Base-by-base conservation (phyloP, 2,113 vertebrate species). In the Furnarius figulus region DNA sequence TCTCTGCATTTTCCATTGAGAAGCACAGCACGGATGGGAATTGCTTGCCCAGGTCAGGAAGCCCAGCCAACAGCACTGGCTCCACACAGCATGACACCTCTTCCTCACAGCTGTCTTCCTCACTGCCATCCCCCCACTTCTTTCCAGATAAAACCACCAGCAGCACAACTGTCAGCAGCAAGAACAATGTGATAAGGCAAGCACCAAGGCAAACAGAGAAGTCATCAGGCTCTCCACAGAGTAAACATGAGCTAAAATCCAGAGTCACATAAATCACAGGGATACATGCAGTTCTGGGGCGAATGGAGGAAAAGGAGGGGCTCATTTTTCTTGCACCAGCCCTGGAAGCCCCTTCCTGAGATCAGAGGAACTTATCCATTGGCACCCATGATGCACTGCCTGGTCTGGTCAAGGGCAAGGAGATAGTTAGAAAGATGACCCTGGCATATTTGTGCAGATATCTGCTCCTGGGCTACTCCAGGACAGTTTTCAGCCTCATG, bases 161-260 rank as follows among this genome's bases (percentile, higher is more conserved):
- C 82, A 92, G 67, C 53, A 80, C 46, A 80, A 79, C 75, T 66
- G 79, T 86, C 88, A 88, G 85, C 55, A 10, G 90, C 67, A 92
- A 92, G 90, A 93, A 53, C 92, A 84, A 74, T 47, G 85, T 73
- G 53, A 42, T 70, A 85, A 88, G 67, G 62, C 87, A 52, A 93
- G 81, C 52, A 72, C 22, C 17, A 39, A 85, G 52, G 71, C 90
- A 90, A 87, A 65, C 92, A 83, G 79, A 93, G 93, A 72, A 89
- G 71, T 62, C 87, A 87, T 78, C 86, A 88, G 83, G 75, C 72
- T 88, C 85, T 92, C 62, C 0, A 0, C 71, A 65, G 87, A 82
- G 85, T 66, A 83, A 95, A 89, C 77, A 87, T 3, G n/a, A 94
- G 74, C 73, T 91, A 33, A 94, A 94, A 82, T 72, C 58, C 33